Percentiles rank a stretch among this genome's conserved stretches.
Evolutionary conservation across 35 echinoderm and acorn worm species (phyloP).

Genomic region (Apostichopus japonicus): DNA sequence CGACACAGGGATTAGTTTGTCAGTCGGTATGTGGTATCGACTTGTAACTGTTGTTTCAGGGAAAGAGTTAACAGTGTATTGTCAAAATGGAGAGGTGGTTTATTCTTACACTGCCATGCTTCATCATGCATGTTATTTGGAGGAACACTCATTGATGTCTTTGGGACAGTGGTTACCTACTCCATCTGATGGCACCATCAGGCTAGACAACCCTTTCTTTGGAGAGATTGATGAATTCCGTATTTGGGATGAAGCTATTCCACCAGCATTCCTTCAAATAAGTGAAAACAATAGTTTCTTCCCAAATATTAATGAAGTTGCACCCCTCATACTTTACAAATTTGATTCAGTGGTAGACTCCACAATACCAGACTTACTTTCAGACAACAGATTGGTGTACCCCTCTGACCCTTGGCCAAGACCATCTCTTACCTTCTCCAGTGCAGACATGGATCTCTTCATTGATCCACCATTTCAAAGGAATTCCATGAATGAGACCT

Average conservation of each 20-base stretch:
- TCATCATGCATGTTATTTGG: neutral
- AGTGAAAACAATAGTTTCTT: slow-evolving; percentile 49
- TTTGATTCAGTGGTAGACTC: slow-evolving; percentile 63
- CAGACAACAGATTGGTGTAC: slow-evolving; percentile 55
- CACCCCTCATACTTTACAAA: slow-evolving; percentile 58
- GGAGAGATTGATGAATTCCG: slow-evolving; percentile 78
- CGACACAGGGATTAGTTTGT: slow-evolving; percentile 67
- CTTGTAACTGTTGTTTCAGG: slow-evolving; percentile 57
- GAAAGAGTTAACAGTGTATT: slow-evolving; percentile 53
- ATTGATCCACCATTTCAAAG: slow-evolving; percentile 59
- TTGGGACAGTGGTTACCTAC: slow-evolving; percentile 75
- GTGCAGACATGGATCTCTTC: slow-evolving; percentile 54
- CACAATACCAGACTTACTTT: slow-evolving; percentile 47
- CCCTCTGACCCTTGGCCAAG: slow-evolving; percentile 73
- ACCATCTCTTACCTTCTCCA: slow-evolving; percentile 65
- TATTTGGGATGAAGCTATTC: slow-evolving; percentile 71
- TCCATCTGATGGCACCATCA: slow-evolving; percentile 46
- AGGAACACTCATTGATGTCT: slow-evolving; percentile 58
- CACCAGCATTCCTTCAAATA: slow-evolving; percentile 70
- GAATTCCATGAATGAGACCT: slow-evolving; percentile 45
- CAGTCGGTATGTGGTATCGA: slow-evolving; percentile 67
- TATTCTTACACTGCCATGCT: slow-evolving; percentile 41
- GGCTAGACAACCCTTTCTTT: slow-evolving; percentile 61
- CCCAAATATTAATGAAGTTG: neutral
- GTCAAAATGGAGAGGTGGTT: slow-evolving; percentile 28